These are phyloP conservation scores for Hyphantria cunea DNA, from an alignment of 1,140 invertebrate genomes.

Conservation along the genomic window DNA sequence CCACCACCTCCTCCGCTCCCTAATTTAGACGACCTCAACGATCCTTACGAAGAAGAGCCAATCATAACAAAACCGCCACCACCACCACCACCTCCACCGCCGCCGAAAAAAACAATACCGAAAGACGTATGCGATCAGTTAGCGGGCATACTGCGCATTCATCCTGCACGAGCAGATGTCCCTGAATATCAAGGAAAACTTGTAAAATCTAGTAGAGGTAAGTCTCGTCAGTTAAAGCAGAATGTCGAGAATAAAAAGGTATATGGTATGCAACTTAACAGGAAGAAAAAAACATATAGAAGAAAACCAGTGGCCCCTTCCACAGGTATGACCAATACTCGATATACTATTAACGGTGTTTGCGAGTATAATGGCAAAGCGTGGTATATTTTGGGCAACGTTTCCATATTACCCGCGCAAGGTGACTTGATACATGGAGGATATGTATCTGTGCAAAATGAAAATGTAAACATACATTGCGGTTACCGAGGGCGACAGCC, in stretches of 20 bases:
- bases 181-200: slow-evolving; percentile 48
- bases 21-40: slow-evolving; percentile 60
- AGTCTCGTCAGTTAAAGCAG: slow-evolving; percentile 44
- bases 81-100: slow-evolving; percentile 56
- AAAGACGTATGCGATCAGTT: slow-evolving; percentile 57
- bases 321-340: slow-evolving; percentile 58
- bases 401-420: slow-evolving; percentile 52
- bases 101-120: slow-evolving; percentile 59
- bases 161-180: slow-evolving; percentile 45
- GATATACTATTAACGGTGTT: slow-evolving; percentile 65
- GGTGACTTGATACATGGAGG: slow-evolving; percentile 69
- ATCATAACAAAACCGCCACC: slow-evolving; percentile 51
- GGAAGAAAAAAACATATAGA: slow-evolving; percentile 42
- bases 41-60: slow-evolving; percentile 63
- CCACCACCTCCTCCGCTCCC: slow-evolving; percentile 54
- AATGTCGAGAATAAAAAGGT: slow-evolving; percentile 60
- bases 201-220: slow-evolving; percentile 40
- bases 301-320: slow-evolving; percentile 53
- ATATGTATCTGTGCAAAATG: slow-evolving; percentile 40
- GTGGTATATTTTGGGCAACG: slow-evolving; percentile 52
- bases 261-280: slow-evolving; percentile 45
- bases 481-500: slow-evolving; percentile 54
- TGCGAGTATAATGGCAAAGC: slow-evolving; percentile 48
- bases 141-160: slow-evolving; percentile 53
- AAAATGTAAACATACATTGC: slow-evolving; percentile 61